Evolutionary conservation across 1,140 invertebrate genomes (phyloP).

Genomic region (Saccostrea echinata): DNA sequence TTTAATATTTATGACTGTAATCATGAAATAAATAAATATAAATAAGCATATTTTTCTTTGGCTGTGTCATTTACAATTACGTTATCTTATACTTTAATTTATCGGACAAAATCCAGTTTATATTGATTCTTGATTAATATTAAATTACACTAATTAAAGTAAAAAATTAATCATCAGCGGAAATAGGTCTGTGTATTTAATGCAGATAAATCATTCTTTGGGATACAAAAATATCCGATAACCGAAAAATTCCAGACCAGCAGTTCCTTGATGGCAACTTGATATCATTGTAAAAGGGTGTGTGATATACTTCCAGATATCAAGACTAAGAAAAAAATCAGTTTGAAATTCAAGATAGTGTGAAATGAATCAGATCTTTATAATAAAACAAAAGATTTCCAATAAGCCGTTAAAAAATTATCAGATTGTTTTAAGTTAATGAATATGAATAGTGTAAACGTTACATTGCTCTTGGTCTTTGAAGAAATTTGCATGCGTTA

Average conservation of each 20-base stretch:
- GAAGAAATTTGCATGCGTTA: not conserved
- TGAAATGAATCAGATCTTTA: conserved; percentile 21
- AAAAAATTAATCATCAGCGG: conserved; percentile 15
- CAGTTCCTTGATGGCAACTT: not conserved
- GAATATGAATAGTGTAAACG: not conserved
- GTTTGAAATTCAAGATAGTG: conserved; percentile 16
- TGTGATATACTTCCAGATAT: not conserved
- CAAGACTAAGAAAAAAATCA: not conserved
- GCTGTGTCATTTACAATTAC: too few species aligned
- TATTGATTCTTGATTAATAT: too few species aligned
- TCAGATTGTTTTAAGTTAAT: not conserved
- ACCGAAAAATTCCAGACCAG: not conserved
- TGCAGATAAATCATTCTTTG: conserved; percentile 9
- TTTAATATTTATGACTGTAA: too few species aligned
- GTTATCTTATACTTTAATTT: too few species aligned
- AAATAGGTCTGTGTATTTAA: not conserved
- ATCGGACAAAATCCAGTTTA: too few species aligned
- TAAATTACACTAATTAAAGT: too few species aligned
- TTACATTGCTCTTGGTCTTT: not conserved
- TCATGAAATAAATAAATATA: too few species aligned
- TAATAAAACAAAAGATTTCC: not conserved
- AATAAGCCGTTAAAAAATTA: conserved; percentile 3
- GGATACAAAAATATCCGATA: conserved; percentile 32
- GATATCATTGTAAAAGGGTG: conserved; percentile 1
- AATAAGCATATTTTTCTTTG: too few species aligned